A percentile compares a stretch with the other conserved stretches of the same genome.
phyloP scores from a whole-genome alignment of 2,888 invertebrate genomes.

The Rhaphigaster nebulosa region DNA sequence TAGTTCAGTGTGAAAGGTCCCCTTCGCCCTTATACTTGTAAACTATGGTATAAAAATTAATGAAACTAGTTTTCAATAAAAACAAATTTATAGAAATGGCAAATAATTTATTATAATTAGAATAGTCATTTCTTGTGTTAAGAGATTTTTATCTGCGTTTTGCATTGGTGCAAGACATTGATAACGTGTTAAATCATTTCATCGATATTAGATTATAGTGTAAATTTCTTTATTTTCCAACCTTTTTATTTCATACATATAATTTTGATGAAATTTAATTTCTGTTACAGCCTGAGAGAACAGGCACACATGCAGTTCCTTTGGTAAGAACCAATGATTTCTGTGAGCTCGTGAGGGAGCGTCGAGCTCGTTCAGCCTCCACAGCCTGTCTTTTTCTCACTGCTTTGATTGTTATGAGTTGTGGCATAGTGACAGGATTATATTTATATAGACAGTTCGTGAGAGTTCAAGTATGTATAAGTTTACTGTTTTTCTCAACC shows the following conservation, averaged over 20 bases:
- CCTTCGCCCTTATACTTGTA: too few relatives aligned
- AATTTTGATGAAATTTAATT: conserved; percentile 41
- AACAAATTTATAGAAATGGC: too few relatives aligned
- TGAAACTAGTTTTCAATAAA: too few relatives aligned
- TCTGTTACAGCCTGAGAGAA: conserved; percentile 65
- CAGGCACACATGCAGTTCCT: conserved; percentile 56
- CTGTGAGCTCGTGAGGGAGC: conserved; percentile 69
- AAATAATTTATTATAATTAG: too few relatives aligned
- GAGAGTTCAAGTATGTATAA: conserved; percentile 69
- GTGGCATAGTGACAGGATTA: conserved; percentile 80
- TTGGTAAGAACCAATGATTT: conserved; percentile 42
- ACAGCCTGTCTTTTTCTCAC: conserved; percentile 79
- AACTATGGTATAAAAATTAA: too few relatives aligned
- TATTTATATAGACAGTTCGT: conserved; percentile 83
- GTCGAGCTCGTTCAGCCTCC: conserved; percentile 75
- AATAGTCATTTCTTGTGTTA: too few relatives aligned
- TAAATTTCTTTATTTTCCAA: background rate
- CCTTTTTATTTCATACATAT: background rate
- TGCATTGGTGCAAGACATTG: too few relatives aligned
- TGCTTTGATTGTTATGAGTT: conserved; percentile 78
- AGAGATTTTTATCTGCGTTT: too few relatives aligned
- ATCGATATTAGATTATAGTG: background rate
- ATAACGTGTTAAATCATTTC: too few relatives aligned
- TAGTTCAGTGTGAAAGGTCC: too few relatives aligned
- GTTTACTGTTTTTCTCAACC: background rate